Conservation (phyloP, 2,888 invertebrate genomes). For the Spodoptera picta region DNA sequence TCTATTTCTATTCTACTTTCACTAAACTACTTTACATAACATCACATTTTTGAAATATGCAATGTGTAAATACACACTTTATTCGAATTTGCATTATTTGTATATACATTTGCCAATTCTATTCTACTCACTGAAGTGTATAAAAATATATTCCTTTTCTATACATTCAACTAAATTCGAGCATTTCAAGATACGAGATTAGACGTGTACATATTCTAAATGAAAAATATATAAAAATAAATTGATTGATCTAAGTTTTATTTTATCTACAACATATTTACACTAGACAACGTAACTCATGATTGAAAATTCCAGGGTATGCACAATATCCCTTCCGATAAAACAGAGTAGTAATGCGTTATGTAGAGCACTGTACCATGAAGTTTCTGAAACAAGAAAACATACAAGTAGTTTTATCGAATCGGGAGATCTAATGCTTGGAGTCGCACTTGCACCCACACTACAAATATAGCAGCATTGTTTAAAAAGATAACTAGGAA, state of each 20-base stretch:
- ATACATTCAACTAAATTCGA: constrained; percentile 33
- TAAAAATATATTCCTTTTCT: constrained; percentile 45
- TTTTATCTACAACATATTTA: constrained; percentile 40
- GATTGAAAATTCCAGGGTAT: constrained; percentile 97
- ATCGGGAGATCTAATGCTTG: too few species aligned
- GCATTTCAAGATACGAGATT: constrained; percentile 15
- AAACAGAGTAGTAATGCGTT: constrained; percentile 96
- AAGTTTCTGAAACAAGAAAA: constrained; percentile 83
- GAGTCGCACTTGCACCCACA: too few species aligned
- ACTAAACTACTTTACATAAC: constrained; percentile 9
- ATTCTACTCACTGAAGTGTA: constrained; percentile 35
- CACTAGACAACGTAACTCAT: constrained; percentile 31
- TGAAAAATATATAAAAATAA: constrained; percentile 29
- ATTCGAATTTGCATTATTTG: constrained; percentile 30
- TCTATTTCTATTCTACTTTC: constrained; percentile 15
- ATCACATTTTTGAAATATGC: constrained; percentile 29
- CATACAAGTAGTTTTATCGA: too few species aligned
- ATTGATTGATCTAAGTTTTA: constrained; percentile 30
- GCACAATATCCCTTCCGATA: constrained; percentile 96
- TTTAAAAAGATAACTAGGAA: background rate
- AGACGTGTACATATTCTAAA: constrained; percentile 7
- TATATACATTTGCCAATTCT: constrained; percentile 48
- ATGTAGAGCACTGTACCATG: constrained; percentile 92
- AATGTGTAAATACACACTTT: constrained; percentile 34
- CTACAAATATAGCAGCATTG: background rate